phyloP scores from a whole-genome alignment of 2,888 invertebrate species.

The Melanargia galathea region DNA sequence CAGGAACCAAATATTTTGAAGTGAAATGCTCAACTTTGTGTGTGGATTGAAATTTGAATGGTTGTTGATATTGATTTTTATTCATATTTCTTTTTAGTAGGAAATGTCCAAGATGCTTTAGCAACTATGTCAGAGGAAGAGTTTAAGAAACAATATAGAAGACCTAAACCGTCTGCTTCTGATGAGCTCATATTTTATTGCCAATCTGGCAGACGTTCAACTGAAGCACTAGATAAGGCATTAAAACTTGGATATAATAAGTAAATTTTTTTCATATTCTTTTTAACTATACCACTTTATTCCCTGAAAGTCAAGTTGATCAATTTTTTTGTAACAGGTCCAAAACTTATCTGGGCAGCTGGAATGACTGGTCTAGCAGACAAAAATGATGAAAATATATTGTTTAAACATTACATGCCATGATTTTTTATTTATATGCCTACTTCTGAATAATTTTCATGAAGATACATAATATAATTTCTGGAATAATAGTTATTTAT shows the following conservation, averaged over 20 bases:
- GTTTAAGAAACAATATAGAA: slow-evolving; percentile 61
- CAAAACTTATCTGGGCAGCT: slow-evolving; percentile 75
- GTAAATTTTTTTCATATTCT: slow-evolving; percentile 49
- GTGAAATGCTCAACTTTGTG: no score
- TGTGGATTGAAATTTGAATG: no score
- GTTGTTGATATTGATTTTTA: neutral
- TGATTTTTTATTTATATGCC: neutral
- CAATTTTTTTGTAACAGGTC: slow-evolving; percentile 59
- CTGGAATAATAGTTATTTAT: no score
- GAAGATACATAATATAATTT: no score
- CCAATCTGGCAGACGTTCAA: slow-evolving; percentile 64
- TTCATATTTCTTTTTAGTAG: slow-evolving; percentile 50
- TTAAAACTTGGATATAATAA: slow-evolving; percentile 72
- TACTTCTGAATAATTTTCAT: no score
- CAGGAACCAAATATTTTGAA: no score
- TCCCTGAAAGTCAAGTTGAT: neutral
- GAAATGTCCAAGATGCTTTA: slow-evolving; percentile 58
- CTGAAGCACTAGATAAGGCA: slow-evolving; percentile 67
- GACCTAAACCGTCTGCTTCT: slow-evolving; percentile 62
- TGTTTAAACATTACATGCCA: neutral
- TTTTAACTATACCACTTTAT: neutral
- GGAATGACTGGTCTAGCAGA: slow-evolving; percentile 74
- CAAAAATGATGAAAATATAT: slow-evolving; percentile 36
- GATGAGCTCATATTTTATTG: slow-evolving; percentile 77
- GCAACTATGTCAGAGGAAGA: slow-evolving; percentile 67